Evolutionary conservation across 1,140 invertebrate species (phyloP), one percentile per base, ranked within the genome.

Genomic region (Dinoponera quadriceps): DNA sequence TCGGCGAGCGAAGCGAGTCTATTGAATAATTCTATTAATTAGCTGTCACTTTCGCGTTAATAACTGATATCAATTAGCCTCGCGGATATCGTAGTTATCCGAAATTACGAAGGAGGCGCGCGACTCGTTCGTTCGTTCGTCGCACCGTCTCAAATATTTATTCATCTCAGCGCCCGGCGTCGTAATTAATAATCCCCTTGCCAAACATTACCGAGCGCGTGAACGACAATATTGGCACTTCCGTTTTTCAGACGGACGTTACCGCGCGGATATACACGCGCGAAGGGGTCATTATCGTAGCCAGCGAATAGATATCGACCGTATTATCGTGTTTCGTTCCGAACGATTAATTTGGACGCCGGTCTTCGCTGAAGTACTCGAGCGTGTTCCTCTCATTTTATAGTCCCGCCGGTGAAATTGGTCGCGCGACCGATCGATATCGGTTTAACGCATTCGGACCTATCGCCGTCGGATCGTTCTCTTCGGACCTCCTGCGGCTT

Each of bases 381-480:
- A 78, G 49, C 20, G 29, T 33, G n/a, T 22, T 60, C 57, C 60
- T 78, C 51, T 82, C 69, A 44, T 74, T 82, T 82, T 82, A 62
- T 18, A 66, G 13, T 80, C 65, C 38, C 49, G 60, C 33, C 60
- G 60, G 49, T 65, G 84, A 87, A 89, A 90, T 90, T 84, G 85
- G 71, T 84, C 82, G 83, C 73, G 59, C 22, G 74, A 84, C 27
- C 80, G 75, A 85, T 88, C 85, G 75, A 87, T 83, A 66, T 80
- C 85, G 81, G 81, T 83, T 90, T 90, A 90, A 91, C 87, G 85
- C 77, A 71, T 84, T 85, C 85, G 83, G 77, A 86, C 78, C 84
- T 88, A 89, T 83, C 88, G 75, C 72, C 83, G 86, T 86, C 86
- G 86, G 71, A 85, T 87, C 85, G 55, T 63, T 82, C 62, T 38